Evolutionary conservation across 92 coral and sea anemone species (phyloP).

Genomic region (Virgularia gustaviana): DNA sequence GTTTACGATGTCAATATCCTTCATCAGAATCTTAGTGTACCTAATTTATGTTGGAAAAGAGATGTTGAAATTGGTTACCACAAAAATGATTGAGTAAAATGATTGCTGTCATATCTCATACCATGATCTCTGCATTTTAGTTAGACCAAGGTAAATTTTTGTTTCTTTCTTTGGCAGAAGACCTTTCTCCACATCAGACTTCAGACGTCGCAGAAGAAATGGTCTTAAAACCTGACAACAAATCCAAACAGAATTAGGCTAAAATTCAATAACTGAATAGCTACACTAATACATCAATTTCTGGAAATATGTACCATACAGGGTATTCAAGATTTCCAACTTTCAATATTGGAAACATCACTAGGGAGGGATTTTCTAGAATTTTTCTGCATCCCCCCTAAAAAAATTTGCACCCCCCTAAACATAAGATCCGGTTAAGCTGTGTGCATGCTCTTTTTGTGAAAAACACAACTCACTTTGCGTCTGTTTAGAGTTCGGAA

Average conservation of each 20-base stretch:
- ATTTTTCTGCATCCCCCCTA: no score
- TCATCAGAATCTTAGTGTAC: slow-evolving; percentile 97
- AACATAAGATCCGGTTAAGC: no score
- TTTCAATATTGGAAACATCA: no score
- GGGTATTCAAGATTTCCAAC: no score
- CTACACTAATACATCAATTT: neutral
- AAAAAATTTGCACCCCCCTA: no score
- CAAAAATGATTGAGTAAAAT: neutral
- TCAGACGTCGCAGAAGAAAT: slow-evolving; percentile 89
- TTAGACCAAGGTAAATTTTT: slow-evolving; percentile 89
- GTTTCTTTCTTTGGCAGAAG: slow-evolving; percentile 95
- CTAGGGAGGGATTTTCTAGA: no score
- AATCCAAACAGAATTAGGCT: neutral
- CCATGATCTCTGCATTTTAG: slow-evolving; percentile 98
- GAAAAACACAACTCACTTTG: no score
- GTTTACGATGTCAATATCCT: slow-evolving; percentile 94
- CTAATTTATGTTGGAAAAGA: slow-evolving; percentile 46
- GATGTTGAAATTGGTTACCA: neutral
- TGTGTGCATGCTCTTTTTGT: no score
- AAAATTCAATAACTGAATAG: neutral
- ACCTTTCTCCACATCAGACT: slow-evolving; percentile 88
- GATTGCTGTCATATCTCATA: slow-evolving; percentile 15
- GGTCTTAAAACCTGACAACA: slow-evolving; percentile 85
- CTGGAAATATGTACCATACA: no score
- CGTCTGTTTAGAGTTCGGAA: no score